phyloP scores from a whole-genome alignment of 2,113 vertebrate species.

The Gallinago paraguaiae region DNA sequence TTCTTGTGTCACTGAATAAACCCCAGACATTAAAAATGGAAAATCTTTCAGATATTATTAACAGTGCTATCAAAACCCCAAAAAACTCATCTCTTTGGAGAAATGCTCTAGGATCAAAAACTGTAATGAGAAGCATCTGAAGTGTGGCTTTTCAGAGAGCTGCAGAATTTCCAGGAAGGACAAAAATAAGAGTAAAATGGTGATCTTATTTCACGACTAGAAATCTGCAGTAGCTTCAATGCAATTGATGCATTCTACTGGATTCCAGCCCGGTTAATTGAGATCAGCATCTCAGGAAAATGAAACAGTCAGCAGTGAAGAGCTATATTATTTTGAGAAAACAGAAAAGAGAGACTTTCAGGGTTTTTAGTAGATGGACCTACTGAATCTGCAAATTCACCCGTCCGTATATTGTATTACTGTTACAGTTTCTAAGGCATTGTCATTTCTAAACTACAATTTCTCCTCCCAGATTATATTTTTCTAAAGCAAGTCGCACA shows the following conservation, averaged over 20 bases:
- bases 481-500: not conserved
- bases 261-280: not conserved
- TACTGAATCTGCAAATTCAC: not conserved
- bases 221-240: not conserved
- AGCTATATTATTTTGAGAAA: not conserved
- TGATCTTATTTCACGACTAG: not conserved
- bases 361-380: not conserved
- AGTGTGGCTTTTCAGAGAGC: not conserved
- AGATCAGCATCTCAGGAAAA: not conserved
- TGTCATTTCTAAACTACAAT: not conserved
- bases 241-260: not conserved
- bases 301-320: not conserved
- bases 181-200: not conserved
- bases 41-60: not conserved
- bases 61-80: rapidly evolving
- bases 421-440: not conserved
- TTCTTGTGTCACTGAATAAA: not conserved
- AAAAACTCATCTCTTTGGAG: not conserved
- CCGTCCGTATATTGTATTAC: not conserved
- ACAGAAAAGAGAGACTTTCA: not conserved
- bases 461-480: not conserved
- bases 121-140: not conserved
- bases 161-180: not conserved
- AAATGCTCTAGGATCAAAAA: not conserved
- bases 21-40: not conserved